A percentile compares a stretch with the other conserved stretches of the same genome.
Evolutionary conservation across 2,113 vertebrate genomes (phyloP).

Genomic region (Aegypius monachus): DNA sequence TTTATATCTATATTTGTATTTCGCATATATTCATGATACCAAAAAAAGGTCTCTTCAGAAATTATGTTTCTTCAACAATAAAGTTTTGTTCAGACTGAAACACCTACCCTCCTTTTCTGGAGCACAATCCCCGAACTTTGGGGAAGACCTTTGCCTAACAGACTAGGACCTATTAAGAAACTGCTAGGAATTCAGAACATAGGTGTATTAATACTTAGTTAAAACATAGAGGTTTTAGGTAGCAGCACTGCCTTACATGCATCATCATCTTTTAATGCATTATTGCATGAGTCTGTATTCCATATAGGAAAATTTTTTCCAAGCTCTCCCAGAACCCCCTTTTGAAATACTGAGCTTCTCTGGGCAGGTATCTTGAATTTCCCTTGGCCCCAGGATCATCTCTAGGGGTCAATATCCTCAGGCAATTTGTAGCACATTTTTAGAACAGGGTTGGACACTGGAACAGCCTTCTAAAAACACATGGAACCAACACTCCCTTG

Average conservation of each 20-base stretch:
- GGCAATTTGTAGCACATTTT: background rate
- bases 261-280: background rate
- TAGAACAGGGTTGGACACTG: background rate
- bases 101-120: background rate
- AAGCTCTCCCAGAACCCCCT: background rate
- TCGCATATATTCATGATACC: background rate
- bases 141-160: background rate
- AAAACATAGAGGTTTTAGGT: background rate
- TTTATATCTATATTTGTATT: background rate
- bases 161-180: background rate
- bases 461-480: background rate
- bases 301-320: rapidly evolving
- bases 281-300: background rate
- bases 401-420: background rate
- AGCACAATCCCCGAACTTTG: background rate
- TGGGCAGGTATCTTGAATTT: background rate
- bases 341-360: background rate
- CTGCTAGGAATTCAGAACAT: background rate
- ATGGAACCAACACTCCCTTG: background rate
- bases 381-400: background rate
- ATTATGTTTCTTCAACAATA: background rate
- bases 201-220: background rate
- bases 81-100: background rate
- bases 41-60: background rate
- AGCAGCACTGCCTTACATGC: background rate